Base-by-base conservation (phyloP, 2,113 vertebrate genomes). In the Axis porcinus region DNA sequence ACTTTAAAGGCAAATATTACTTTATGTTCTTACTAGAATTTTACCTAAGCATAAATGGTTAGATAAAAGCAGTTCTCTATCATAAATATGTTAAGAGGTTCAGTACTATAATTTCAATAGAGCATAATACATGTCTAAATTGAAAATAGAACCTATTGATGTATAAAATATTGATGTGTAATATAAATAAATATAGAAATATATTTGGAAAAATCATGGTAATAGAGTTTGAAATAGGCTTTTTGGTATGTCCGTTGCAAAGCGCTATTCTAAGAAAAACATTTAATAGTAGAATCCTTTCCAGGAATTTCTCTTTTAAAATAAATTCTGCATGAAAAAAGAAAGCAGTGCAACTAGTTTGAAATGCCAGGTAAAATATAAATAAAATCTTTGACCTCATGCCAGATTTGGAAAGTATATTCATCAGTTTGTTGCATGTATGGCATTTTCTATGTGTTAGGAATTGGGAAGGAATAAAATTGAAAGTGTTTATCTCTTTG, bases 291-390 rank as follows among this genome's bases (percentile, higher is more conserved):
- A 45, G 70, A 95, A 89, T 91, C 17, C 23, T 93, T 94, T 88
- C 54, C 62, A 86, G n/a, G 19, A 89, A 70, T 58, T 87, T 94
- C 36, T 76, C 43, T 90, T 94, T 86, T 82, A 17, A 94, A 94
- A 94, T 86, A 95, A 95, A 94, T 84, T 55, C 55, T 82, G 7
- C 64, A 10, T 89, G 74, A 87, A 96, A 89, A 96, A 82, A 55
- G 58, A 85, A 95, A 90, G 54, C 70, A 84, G 2, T 78, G 62
- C 30, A 85, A 36, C 33, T 70, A 30, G 57, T 87, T 89, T 89
- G 55, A 93, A 94, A 74, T 60, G 36, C 36, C 82, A 87, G 43
- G 57, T 94, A 87, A 95, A 96, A 84, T 84, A 50, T 67, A 84
- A 92, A 50, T 95, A 55, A 83, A 90, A 30, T 23, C n/a, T 28